Evolutionary conservation across 2,797 vertebrate species (phyloP), one percentile per base, ranked within the genome.

Genomic region (Oceanodroma leucorhoa): DNA sequence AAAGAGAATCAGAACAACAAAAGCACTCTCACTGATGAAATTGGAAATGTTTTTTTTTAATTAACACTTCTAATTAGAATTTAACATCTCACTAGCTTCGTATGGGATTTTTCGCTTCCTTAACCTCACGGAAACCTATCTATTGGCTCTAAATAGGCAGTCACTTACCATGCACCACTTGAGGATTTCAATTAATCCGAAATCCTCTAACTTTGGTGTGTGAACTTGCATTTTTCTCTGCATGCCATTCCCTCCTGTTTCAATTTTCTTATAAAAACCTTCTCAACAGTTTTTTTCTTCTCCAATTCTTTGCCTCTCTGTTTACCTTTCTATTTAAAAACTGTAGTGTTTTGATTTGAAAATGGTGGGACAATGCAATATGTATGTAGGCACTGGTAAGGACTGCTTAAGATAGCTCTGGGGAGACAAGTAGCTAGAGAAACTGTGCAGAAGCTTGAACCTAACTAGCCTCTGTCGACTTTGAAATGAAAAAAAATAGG

Each of bases 31-130:
- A 92, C 97, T 98, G 98, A 98, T 98, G 98, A 98, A 98, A 98
- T 98, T 98, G 98, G 97, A 98, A 97, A 97, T 97, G 97, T 97
- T 97, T 98, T 98, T 97, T 98, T 98, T 98, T 98, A 98, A 98
- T 98, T 98, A 98, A 98, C 98, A 98, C 97, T 98, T 98, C 97
- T 98, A 98, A 98, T 98, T 98, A 98, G 98, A 98, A 98, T 98
- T 98, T 98, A 98, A 98, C 98, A 98, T 98, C 98, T 98, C 98
- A 98, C 97, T 98, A 98, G 97, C 97, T 98, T 98, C 96, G 97
- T 98, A 98, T 98, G 98, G 98, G 98, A 98, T 98, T 98, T 98
- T 98, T 98, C 97, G 97, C 97, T 98, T 98, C 98, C 98, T 98
- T 98, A 98, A 97, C 97, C 97, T 98, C 98, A 98, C 81, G 95